Conservation (phyloP, 1,140 invertebrate genomes). For the Euborellia annulipes region DNA sequence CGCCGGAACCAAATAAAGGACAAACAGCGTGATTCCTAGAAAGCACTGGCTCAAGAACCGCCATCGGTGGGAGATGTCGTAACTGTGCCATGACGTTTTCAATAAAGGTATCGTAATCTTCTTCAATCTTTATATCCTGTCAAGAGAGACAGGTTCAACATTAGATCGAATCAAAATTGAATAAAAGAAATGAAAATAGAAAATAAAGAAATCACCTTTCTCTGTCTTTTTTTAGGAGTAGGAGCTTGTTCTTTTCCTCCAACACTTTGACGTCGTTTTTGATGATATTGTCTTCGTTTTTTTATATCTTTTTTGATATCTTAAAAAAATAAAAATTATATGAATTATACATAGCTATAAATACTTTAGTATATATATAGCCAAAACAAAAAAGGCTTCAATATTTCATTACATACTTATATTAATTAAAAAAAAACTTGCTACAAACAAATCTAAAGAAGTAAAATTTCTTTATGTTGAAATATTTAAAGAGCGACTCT, state of each 20-base stretch:
- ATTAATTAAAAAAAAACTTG: no score
- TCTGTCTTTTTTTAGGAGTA: conserved; percentile 58
- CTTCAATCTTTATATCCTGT: conserved; percentile 59
- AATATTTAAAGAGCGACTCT: no score
- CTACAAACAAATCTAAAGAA: no score
- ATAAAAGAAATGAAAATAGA: not conserved
- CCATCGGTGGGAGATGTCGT: conserved; percentile 62
- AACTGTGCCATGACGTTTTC: conserved; percentile 76
- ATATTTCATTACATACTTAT: no score
- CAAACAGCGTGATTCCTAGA: conserved; percentile 66
- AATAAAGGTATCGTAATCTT: conserved; percentile 82
- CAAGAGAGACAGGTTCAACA: conserved; percentile 3
- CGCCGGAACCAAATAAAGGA: conserved; percentile 63
- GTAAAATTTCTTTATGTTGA: no score
- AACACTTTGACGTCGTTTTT: conserved; percentile 51
- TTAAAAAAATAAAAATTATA: no score
- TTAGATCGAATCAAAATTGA: not conserved
- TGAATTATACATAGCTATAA: no score
- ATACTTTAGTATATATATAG: no score
- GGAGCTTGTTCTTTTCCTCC: conserved; percentile 39
- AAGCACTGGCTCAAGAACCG: conserved; percentile 74
- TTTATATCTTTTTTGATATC: conserved; percentile 58
- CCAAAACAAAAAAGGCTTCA: no score
- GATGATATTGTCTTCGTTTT: conserved; percentile 67
- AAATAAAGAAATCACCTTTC: conserved; percentile 37